Percentiles rank a stretch among this genome's conserved stretches.
These are phyloP conservation scores for Oostethus manadensis DNA, from an alignment of 2,113 vertebrate species.

Conservation along the genomic window DNA sequence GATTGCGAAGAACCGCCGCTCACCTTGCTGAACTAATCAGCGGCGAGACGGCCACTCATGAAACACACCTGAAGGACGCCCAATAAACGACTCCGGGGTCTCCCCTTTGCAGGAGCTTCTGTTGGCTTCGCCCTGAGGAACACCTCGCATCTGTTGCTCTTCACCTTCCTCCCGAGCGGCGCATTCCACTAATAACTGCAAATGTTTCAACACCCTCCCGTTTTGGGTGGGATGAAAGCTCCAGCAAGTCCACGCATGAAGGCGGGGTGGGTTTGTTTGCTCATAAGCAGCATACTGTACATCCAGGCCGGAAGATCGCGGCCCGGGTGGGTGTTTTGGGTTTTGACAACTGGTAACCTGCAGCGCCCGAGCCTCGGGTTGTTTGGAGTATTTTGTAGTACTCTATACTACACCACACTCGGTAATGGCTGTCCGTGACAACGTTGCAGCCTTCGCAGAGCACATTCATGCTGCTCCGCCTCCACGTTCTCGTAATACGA, in stretches of 20 bases:
- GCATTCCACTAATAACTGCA: slow-evolving; percentile 69
- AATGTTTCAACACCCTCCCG: slow-evolving; percentile 43
- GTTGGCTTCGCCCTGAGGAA: slow-evolving; percentile 8
- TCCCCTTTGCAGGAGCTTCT: slow-evolving; percentile 15
- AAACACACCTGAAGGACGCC: background rate
- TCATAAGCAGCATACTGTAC: background rate
- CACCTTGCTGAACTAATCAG: slow-evolving; percentile 4
- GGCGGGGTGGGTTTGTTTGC: background rate
- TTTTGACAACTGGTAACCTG: slow-evolving; percentile 12
- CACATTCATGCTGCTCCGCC: slow-evolving; percentile 62
- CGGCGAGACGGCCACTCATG: background rate
- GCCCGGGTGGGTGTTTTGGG: no score
- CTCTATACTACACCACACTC: background rate
- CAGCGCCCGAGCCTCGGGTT: slow-evolving; percentile 18
- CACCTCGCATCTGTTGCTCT: slow-evolving; percentile 32
- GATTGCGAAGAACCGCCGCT: slow-evolving; percentile 10
- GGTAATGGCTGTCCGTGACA: background rate
- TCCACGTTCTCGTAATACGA: slow-evolving; percentile 71
- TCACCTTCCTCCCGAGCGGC: slow-evolving; percentile 38
- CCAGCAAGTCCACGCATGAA: slow-evolving; percentile 55
- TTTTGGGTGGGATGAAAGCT: slow-evolving; percentile 21
- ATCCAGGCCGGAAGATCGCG: background rate
- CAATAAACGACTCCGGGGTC: background rate
- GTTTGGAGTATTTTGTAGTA: background rate
- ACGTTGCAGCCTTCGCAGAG: slow-evolving; percentile 32